Percentiles rank a stretch among this genome's conserved stretches.
phyloP scores from a whole-genome alignment of 2,113 vertebrate species.

The Leuciscus idus region DNA sequence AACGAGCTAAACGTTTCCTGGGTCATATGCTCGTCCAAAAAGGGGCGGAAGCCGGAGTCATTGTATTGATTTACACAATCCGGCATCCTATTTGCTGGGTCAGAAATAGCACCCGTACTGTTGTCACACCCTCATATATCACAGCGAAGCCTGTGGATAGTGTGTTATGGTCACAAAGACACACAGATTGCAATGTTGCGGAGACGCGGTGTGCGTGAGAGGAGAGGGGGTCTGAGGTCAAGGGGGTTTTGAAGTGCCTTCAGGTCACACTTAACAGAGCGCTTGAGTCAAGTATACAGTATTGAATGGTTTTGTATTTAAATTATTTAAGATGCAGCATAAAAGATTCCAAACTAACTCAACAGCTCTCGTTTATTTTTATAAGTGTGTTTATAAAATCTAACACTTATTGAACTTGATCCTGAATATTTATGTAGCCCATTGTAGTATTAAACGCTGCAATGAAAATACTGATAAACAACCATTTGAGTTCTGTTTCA shows the following conservation, averaged over 20 bases:
- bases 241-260: constrained; percentile 63
- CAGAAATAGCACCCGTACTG: constrained; percentile 60
- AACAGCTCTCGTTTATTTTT: neutral
- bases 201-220: constrained; percentile 42
- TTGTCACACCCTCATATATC: constrained; percentile 64
- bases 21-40: constrained; percentile 72
- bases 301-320: neutral
- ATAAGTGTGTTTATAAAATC: neutral
- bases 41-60: constrained; percentile 67
- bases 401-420: neutral
- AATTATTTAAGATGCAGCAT: neutral
- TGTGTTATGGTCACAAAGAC: constrained; percentile 49
- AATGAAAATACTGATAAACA: neutral
- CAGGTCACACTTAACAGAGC: constrained; percentile 58
- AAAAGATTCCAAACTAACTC: neutral
- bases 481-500: neutral
- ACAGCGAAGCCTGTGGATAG: constrained; percentile 47
- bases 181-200: constrained; percentile 64
- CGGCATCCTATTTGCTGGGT: constrained; percentile 63
- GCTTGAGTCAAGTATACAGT: constrained; percentile 16
- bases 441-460: neutral
- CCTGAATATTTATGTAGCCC: neutral
- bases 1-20: constrained; percentile 63
- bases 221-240: constrained; percentile 54
- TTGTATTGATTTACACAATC: constrained; percentile 77